These are phyloP conservation scores for Heterocephalus glaber DNA, from an alignment of 2,113 vertebrate species.

Conservation along the genomic window DNA sequence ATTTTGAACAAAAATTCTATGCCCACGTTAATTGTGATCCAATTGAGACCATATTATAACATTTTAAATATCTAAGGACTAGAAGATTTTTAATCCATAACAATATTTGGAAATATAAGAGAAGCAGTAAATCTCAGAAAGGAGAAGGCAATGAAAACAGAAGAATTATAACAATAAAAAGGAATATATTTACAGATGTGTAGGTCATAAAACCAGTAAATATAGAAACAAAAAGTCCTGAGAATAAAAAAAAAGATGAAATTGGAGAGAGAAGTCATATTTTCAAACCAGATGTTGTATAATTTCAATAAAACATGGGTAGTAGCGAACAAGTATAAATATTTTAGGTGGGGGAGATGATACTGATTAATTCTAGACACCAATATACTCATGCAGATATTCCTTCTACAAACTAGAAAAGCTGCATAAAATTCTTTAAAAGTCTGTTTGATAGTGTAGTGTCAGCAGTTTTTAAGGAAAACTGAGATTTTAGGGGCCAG, in stretches of 20 bases:
- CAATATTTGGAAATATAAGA: background rate
- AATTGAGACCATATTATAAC: background rate
- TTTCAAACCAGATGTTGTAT: background rate
- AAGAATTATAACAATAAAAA: background rate
- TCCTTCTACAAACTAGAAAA: background rate
- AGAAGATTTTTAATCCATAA: background rate
- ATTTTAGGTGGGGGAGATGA: background rate
- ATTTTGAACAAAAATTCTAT: background rate
- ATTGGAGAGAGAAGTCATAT: background rate
- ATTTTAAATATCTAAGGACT: background rate
- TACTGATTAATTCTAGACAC: background rate
- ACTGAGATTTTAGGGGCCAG: background rate
- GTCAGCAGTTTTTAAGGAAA: background rate
- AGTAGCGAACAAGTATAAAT: background rate
- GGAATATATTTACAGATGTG: background rate
- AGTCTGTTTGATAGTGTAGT: background rate
- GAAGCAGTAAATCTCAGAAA: background rate
- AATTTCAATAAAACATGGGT: background rate
- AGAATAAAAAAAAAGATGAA: background rate
- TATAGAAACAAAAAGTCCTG: background rate
- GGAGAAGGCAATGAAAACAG: background rate
- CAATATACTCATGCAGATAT: background rate
- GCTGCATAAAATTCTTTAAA: background rate
- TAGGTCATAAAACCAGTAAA: background rate
- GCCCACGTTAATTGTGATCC: background rate